These are phyloP conservation scores for Pseudorasbora parva DNA, from an alignment of 2,113 vertebrate genomes.

Conservation along the genomic window DNA sequence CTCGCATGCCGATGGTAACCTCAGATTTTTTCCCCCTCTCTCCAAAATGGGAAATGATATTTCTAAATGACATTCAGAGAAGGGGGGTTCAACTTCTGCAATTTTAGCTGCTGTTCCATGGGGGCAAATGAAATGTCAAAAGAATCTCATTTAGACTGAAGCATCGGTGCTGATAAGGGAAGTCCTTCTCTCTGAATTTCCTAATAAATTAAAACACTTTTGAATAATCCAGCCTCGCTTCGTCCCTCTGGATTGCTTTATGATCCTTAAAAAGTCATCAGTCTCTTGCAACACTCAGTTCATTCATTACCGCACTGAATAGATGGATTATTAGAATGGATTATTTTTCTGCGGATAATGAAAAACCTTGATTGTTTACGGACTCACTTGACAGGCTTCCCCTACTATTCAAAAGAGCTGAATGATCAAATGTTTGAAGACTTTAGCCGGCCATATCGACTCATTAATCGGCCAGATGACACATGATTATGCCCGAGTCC, in stretches of 20 bases:
- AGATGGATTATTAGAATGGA: slow-evolving; percentile 63
- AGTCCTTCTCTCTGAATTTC: slow-evolving; percentile 67
- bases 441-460: slow-evolving; percentile 25
- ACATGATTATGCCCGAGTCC: slow-evolving; percentile 30
- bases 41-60: slow-evolving; percentile 54
- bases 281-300: slow-evolving; percentile 66
- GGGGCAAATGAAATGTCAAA: slow-evolving; percentile 69
- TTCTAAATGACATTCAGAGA: slow-evolving; percentile 50
- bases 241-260: slow-evolving; percentile 72
- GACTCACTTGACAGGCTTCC: slow-evolving; percentile 23
- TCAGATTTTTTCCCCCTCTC: not conserved
- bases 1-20: slow-evolving; percentile 23
- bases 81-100: slow-evolving; percentile 32
- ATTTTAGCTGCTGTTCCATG: slow-evolving; percentile 45
- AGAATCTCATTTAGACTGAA: slow-evolving; percentile 64
- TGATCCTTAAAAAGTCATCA: slow-evolving; percentile 73
- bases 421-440: slow-evolving; percentile 30
- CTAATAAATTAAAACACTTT: slow-evolving; percentile 74
- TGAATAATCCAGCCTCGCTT: slow-evolving; percentile 69
- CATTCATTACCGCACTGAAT: slow-evolving; percentile 61
- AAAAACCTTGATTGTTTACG: slow-evolving; percentile 57
- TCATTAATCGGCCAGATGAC: slow-evolving; percentile 35
- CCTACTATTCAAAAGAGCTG: slow-evolving; percentile 10
- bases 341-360: slow-evolving; percentile 67
- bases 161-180: slow-evolving; percentile 71